These are phyloP conservation scores for Byasa hedistus DNA, from an alignment of 2,888 invertebrate genomes.

Conservation along the genomic window DNA sequence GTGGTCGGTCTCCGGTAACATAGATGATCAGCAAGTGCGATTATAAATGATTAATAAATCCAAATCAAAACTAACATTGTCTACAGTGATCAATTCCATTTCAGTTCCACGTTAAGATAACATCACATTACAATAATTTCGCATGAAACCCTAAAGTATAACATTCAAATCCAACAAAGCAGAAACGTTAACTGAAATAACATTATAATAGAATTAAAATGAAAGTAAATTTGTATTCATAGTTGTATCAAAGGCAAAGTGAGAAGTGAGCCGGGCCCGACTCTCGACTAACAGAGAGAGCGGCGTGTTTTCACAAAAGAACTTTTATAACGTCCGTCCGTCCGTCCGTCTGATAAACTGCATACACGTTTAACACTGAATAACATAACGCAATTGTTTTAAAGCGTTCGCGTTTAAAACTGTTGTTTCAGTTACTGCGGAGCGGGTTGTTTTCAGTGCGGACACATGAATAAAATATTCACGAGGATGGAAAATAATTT, in stretches of 20 bases:
- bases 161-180: conserved; percentile 1
- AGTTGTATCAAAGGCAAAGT: conserved; percentile 9
- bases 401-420: not conserved
- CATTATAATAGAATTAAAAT: conserved; percentile 25
- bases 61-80: no score
- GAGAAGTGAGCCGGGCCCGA: conserved; percentile 9
- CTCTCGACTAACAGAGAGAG: conserved; percentile 22
- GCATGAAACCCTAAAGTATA: not conserved
- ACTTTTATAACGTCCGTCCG: conserved; percentile 7
- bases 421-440: conserved; percentile 1
- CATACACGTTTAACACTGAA: conserved; percentile 8
- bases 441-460: not conserved
- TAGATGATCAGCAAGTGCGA: no score
- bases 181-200: conserved; percentile 15
- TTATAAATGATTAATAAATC: no score
- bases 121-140: not conserved
- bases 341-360: conserved; percentile 12
- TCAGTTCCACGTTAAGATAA: not conserved
- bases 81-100: no score
- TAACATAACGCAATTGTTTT: conserved; percentile 8
- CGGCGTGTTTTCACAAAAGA: conserved; percentile 11
- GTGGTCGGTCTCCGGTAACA: no score
- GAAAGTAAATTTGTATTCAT: conserved; percentile 21
- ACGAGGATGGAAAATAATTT: no score
- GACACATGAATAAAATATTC: not conserved